phyloP scores from a whole-genome alignment of 2,797 vertebrate genomes.

The Acanthurus lineatus region DNA sequence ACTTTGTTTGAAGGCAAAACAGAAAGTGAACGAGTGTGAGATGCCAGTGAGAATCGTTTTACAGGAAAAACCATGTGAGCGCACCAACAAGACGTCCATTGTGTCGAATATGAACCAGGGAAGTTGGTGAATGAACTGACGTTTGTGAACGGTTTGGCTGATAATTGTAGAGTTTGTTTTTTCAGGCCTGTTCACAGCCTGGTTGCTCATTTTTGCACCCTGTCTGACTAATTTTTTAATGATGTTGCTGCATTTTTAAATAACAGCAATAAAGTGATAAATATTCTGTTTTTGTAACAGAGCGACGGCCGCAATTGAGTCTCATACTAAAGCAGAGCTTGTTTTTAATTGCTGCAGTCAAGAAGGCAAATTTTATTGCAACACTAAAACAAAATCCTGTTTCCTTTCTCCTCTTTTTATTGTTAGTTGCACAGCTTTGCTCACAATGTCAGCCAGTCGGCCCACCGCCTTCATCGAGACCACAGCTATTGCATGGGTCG shows the following conservation, averaged over 20 bases:
- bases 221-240: not conserved
- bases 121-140: not conserved
- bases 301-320: not conserved
- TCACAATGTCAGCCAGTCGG: too few relatives aligned
- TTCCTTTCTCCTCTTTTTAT: not conserved
- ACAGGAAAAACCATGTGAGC: too few relatives aligned
- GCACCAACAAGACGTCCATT: not conserved
- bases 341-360: not conserved
- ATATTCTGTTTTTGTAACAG: not conserved
- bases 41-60: not conserved
- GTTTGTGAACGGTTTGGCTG: not conserved
- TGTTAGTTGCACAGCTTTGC: not conserved
- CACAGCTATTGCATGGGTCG: too few relatives aligned
- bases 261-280: not conserved
- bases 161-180: not conserved
- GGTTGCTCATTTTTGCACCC: not conserved
- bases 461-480: not conserved
- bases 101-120: not conserved
- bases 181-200: not conserved
- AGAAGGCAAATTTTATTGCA: not conserved
- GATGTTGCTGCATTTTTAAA: not conserved
- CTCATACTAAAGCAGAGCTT: constrained; percentile 1
- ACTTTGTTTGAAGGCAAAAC: not conserved
- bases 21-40: not conserved
- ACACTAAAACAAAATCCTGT: constrained; percentile 1